Evolutionary conservation across 2,113 vertebrate species (phyloP).

Genomic region (Salvator merianae): DNA sequence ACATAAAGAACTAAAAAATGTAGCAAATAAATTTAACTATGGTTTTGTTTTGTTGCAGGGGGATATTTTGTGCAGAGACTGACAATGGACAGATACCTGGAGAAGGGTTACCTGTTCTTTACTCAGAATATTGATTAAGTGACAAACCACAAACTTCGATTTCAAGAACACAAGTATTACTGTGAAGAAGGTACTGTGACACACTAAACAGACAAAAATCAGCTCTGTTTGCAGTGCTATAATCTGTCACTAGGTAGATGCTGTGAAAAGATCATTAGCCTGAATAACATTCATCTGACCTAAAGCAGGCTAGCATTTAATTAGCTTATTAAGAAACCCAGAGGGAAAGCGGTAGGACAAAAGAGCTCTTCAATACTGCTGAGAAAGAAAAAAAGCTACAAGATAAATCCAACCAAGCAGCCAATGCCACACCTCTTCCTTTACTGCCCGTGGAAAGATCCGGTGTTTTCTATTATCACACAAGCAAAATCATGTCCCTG

Average conservation of each 20-base stretch:
- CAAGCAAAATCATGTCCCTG: neutral
- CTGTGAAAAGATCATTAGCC: neutral
- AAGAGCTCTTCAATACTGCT: neutral
- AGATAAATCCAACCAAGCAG: neutral
- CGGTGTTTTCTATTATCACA: neutral
- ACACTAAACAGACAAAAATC: neutral
- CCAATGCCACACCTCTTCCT: slow-evolving; percentile 2
- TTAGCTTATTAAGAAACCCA: neutral
- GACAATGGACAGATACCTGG: neutral
- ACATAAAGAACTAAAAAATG: neutral
- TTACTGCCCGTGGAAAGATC: neutral
- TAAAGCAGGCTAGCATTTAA: neutral
- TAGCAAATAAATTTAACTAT: neutral
- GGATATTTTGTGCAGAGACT: too few species aligned
- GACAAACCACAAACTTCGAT: too few species aligned
- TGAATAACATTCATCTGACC: neutral
- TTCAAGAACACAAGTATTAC: neutral
- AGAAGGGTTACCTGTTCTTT: neutral
- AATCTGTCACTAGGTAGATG: neutral
- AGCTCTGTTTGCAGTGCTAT: neutral
- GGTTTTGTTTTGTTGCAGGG: neutral
- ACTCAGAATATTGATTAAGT: neutral
- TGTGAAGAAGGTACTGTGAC: too few species aligned
- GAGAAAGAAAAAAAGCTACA: neutral
- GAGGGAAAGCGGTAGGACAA: too few species aligned